A percentile compares a stretch with the other conserved stretches of the same genome.
Evolutionary conservation across 2,888 invertebrate genomes (phyloP).

Genomic region (Hyposoter dolosus): DNA sequence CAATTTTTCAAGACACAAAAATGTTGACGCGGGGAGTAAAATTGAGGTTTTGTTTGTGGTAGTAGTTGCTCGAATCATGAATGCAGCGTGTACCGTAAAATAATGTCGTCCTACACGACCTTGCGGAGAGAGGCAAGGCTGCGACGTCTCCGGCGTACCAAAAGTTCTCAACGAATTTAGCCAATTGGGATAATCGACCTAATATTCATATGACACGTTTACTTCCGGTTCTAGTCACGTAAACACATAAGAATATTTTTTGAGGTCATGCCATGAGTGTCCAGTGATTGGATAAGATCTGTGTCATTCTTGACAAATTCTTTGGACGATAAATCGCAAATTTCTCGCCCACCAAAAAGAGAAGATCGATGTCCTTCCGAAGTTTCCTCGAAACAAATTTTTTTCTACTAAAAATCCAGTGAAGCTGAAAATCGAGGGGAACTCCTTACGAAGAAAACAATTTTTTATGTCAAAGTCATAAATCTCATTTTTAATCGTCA

Average conservation of each 20-base stretch:
- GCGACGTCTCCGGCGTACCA: slow-evolving; percentile 31
- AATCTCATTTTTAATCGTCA: not conserved
- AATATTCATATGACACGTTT: slow-evolving; percentile 40
- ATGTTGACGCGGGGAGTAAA: not conserved
- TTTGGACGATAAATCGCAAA: not conserved
- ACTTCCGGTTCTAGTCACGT: not conserved
- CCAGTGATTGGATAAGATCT: not conserved
- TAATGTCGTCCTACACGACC: slow-evolving; percentile 5
- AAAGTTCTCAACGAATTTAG: slow-evolving; percentile 23
- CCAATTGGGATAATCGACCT: slow-evolving; percentile 42
- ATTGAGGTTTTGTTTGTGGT: not conserved
- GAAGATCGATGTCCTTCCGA: not conserved
- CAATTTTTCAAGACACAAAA: not conserved
- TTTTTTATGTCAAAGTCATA: not conserved
- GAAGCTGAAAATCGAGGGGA: not conserved
- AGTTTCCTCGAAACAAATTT: not conserved
- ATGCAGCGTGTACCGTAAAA: not conserved
- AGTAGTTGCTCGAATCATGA: not conserved
- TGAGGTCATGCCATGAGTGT: not conserved
- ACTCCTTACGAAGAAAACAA: not conserved
- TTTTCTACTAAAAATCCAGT: not conserved
- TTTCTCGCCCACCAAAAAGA: not conserved
- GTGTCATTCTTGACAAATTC: not conserved
- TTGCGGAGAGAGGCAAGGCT: slow-evolving; percentile 45
- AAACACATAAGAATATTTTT: slow-evolving; percentile 3